Evolutionary conservation across 1,140 invertebrate genomes (phyloP).

Genomic region (Paramacrobiotus metropolitanus): DNA sequence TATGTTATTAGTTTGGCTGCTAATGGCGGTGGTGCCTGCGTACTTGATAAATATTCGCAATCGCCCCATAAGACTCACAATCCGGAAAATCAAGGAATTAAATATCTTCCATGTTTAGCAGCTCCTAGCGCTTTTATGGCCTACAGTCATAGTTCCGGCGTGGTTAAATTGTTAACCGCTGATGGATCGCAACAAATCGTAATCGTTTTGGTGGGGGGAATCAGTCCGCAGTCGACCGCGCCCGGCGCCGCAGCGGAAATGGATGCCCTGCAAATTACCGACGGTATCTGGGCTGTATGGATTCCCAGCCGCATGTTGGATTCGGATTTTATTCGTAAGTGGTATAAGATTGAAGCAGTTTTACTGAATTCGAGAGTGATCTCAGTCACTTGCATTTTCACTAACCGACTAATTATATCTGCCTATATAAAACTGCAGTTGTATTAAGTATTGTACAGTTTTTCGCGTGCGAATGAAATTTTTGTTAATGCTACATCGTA

Average conservation of each 20-base stretch:
- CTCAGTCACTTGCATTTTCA: background rate
- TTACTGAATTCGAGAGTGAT: too few species aligned
- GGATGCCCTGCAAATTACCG: background rate
- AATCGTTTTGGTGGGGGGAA: background rate
- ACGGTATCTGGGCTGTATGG: background rate
- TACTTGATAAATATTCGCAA: background rate
- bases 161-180: background rate
- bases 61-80: background rate
- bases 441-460: too few species aligned
- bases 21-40: slow-evolving; percentile 10
- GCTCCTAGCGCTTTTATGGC: background rate
- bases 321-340: background rate
- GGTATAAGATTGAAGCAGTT: background rate
- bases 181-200: background rate
- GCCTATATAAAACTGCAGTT: too few species aligned
- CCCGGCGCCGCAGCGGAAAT: background rate
- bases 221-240: background rate
- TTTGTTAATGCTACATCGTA: too few species aligned
- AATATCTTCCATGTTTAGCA: background rate
- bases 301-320: background rate
- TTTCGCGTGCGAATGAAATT: too few species aligned
- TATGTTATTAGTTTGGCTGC: slow-evolving; percentile 25
- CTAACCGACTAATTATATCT: background rate
- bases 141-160: background rate
- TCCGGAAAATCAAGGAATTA: background rate